A percentile compares a stretch with the other conserved stretches of the same genome.
Evolutionary conservation across 2,888 invertebrate species (phyloP).

Genomic region (Mesorhabditis belari): DNA sequence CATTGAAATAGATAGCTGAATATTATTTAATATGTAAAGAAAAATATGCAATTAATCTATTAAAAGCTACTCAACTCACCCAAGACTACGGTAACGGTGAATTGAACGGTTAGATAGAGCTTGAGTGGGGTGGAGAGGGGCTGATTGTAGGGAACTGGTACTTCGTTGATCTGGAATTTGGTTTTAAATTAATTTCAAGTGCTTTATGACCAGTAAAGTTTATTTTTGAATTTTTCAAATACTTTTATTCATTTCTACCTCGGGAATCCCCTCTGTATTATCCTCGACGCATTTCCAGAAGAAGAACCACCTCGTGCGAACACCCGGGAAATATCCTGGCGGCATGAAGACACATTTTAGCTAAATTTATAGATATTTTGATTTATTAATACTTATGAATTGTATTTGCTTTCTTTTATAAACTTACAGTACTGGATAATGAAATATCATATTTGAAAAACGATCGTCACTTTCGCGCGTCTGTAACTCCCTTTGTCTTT

Average conservation of each 20-base stretch:
- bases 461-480: too few species aligned
- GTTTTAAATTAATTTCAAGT: not conserved
- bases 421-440: too few species aligned
- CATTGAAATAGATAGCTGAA: conserved; percentile 6
- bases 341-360: conserved; percentile 71
- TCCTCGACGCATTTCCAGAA: conserved; percentile 66
- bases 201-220: not conserved
- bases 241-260: conserved; percentile 59
- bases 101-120: conserved; percentile 39
- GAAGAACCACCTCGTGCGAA: conserved; percentile 17
- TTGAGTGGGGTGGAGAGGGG: conserved; percentile 33
- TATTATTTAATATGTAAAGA: too few species aligned
- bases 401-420: not conserved
- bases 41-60: too few species aligned
- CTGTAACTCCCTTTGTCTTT: too few species aligned
- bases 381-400: not conserved
- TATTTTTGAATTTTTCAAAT: conserved; percentile 1
- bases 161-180: conserved; percentile 3
- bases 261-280: conserved; percentile 69
- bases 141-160: conserved; percentile 23
- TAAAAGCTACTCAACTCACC: conserved; percentile 12
- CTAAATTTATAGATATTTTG: conserved; percentile 48
- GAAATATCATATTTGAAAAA: too few species aligned
- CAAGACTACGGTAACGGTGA: conserved; percentile 19
- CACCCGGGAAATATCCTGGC: conserved; percentile 78